Base-by-base conservation (phyloP, 2,888 invertebrate species). In the Hemaris fuciformis region DNA sequence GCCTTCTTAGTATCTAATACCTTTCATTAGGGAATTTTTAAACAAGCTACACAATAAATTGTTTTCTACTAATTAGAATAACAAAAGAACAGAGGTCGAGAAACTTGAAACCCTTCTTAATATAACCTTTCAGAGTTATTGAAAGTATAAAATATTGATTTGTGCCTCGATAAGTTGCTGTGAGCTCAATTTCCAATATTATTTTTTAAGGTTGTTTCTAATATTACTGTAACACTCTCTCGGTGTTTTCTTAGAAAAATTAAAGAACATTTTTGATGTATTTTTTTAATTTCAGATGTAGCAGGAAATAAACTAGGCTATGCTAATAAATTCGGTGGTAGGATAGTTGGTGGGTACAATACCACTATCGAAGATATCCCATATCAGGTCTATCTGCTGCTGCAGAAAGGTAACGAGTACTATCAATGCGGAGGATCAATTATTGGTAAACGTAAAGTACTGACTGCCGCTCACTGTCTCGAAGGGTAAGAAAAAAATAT, bases 391-490 rank as follows among this genome's bases (percentile, higher is more conserved):
- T 93, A 89, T 57, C 56, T 93, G 46, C 62, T 89, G 46, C 70
- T 87, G 7, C 72, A 73, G 59, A 75, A 75, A 48, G 86, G 85
- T 0, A 64, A 27, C 0, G 68, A 75, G 2, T 76, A 82, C 65
- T 91, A 78, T 61, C 84, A 85, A 57, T 93, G 93, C 67, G 93
- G 93, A 8, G 93, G 93, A 0, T 88, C 91, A 0, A 90, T 93
- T 60, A 75, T 93, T 43, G 88, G 76, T 62, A 41, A 60, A 0
- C 67, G 68, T n/a, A 78, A 80, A 62, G 73, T 93, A 6, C 67
- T 93, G 13, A 92, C 93, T 0, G 93, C 93, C 8, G 93, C 93
- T 3, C 93, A 93, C 74, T 93, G 93, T 66, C 66, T 93, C 0
- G 64, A 66, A 2, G 80, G 84, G 93, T 93, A 84, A 68, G 66